A percentile compares a stretch with the other conserved stretches of the same genome.
phyloP scores from a whole-genome alignment of 2,797 vertebrate genomes.

The Tadarida brasiliensis region DNA sequence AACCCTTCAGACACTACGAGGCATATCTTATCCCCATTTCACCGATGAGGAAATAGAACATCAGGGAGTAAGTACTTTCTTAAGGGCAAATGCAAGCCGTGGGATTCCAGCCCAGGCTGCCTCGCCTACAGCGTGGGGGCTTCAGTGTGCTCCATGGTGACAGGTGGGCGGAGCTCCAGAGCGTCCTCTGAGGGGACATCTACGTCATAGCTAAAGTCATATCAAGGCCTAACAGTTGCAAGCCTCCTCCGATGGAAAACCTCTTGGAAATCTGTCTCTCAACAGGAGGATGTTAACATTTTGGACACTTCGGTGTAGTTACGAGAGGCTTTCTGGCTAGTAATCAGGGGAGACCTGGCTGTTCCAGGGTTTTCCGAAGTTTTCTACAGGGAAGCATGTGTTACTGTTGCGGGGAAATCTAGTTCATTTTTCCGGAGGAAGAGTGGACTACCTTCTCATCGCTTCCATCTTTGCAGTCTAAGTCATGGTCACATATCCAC shows the following conservation, averaged over 20 bases:
- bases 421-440: neutral
- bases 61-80: neutral
- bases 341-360: neutral
- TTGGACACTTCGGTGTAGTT: neutral
- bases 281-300: neutral
- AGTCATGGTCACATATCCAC: conserved; percentile 94
- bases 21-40: neutral
- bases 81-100: neutral
- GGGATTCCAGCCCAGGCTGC: neutral
- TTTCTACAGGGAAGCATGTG: neutral
- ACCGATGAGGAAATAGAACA: neutral
- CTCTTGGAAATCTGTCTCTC: neutral
- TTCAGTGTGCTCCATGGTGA: neutral
- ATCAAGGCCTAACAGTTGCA: neutral
- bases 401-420: neutral
- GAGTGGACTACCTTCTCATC: conserved; percentile 91
- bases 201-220: neutral
- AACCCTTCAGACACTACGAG: neutral
- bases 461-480: conserved; percentile 92
- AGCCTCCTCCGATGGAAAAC: neutral
- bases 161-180: too few species aligned
- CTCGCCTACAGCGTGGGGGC: neutral
- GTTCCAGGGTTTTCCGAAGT: neutral
- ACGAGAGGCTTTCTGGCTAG: neutral
- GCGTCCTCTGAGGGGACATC: neutral